Evolutionary conservation across 1,140 invertebrate species (phyloP), one percentile per base, ranked within the genome.

Genomic region (Drosophila kohkoa): DNA sequence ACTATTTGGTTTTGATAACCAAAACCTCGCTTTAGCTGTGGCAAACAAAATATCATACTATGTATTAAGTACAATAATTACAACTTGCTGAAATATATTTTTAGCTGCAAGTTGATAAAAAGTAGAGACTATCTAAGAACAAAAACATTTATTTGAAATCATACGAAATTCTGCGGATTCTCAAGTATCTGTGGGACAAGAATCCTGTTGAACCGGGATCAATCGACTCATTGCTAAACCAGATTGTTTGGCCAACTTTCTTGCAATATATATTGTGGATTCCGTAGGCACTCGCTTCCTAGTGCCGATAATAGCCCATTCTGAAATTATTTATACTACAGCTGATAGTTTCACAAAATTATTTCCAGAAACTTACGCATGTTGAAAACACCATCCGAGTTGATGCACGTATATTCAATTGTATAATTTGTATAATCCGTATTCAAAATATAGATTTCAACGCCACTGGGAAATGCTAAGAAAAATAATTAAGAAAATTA

Each of bases 391-490:
- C 3, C 2, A 20, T 5, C 16, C 10, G 49, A 11, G 25, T 74
- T 63, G 2, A 81, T 41, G 45, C 74, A 81, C 59, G 65, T 45
- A 16, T 7, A 81, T 8, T 69, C 74, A n/a, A 81, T 74, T 5
- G 64, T 64, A 45, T 38, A 38, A 81, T 6, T 57, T 81, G 0
- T n/a, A 38, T 81, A 81, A 16, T 81, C 79, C 11, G 79, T 81
- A 5, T 77, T 68, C 48, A 81, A 28, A 1, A 81, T 5, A 15
- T 76, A 66, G 4, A 76, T 46, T n/a, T 72, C 46, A 32, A 66
- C 15, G 6, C 78, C 78, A 0, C 60, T 32, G 2, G 74, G 64
- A 62, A 63, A 62, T 1, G 4, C 73, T 81, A 10, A 1, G 15
- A 16, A 41, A 20, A 16, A 32, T 25, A 25, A 25, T 25, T 25